Evolutionary conservation across 2,797 vertebrate genomes (phyloP).

Genomic region (Eutrigla gurnardus): DNA sequence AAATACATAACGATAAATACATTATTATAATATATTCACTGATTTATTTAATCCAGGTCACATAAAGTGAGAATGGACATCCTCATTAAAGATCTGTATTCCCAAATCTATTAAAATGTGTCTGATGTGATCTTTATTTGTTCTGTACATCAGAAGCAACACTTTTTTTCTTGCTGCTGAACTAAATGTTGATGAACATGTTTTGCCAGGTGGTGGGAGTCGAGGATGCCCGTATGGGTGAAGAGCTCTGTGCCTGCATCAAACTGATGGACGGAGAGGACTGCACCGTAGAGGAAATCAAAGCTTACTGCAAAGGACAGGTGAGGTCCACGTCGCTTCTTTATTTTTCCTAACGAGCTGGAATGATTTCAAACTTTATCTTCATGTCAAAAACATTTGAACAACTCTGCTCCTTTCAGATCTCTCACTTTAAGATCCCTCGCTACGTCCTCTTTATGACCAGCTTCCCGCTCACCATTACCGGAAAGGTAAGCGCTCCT

Average conservation of each 20-base stretch:
- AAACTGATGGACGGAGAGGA: constrained; percentile 80
- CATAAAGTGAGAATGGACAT: neutral
- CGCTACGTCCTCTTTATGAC: constrained; percentile 88
- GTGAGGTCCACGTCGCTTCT: constrained; percentile 69
- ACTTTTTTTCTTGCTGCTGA: no score
- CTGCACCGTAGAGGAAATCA: constrained; percentile 88
- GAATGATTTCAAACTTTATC: neutral
- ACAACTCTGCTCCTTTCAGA: constrained; percentile 79
- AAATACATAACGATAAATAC: no score
- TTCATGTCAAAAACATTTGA: neutral
- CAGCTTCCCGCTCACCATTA: constrained; percentile 88
- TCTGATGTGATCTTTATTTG: neutral
- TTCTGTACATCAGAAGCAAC: neutral
- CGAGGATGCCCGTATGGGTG: constrained; percentile 90
- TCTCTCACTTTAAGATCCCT: constrained; percentile 95
- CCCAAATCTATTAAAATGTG: neutral
- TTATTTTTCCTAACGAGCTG: neutral
- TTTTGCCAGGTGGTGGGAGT: constrained; percentile 91
- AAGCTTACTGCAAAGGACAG: constrained; percentile 90
- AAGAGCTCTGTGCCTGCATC: constrained; percentile 95
- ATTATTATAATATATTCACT: no score
- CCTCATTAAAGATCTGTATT: neutral
- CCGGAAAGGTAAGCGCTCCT: constrained; percentile 88
- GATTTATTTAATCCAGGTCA: no score
- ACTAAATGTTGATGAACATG: no score